These are phyloP conservation scores for Chauna torquata DNA, from an alignment of 2,113 vertebrate species.

Conservation along the genomic window DNA sequence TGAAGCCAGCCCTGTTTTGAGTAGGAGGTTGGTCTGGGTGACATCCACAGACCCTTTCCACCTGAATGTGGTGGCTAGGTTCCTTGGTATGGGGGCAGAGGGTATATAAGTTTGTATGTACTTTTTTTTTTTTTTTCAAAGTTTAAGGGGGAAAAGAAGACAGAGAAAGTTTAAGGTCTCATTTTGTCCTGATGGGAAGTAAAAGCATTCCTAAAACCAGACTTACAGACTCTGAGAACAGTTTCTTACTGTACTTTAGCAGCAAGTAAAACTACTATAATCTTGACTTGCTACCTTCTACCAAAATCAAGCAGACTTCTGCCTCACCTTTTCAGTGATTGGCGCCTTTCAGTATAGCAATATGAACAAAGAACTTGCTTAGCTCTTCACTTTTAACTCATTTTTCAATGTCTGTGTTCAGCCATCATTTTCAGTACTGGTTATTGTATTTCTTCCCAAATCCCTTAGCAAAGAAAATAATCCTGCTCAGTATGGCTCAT, in stretches of 20 bases:
- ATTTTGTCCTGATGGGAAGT: neutral
- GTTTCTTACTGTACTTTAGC: neutral
- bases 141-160: neutral
- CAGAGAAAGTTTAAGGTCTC: neutral
- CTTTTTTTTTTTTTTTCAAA: neutral
- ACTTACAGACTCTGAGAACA: neutral
- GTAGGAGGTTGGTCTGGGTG: neutral
- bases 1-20: neutral
- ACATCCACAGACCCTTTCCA: neutral
- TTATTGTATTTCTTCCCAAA: neutral
- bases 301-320: neutral
- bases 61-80: neutral
- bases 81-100: neutral
- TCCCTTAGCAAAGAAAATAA: slow-evolving; percentile 13
- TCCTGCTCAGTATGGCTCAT: neutral
- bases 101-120: neutral
- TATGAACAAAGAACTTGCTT: neutral
- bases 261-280: neutral
- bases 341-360: neutral
- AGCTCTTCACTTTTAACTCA: neutral
- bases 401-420: neutral
- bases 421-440: neutral
- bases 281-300: neutral
- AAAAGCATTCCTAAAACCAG: neutral
- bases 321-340: neutral